phyloP scores from a whole-genome alignment of 2,888 invertebrate species.

The Mesoligia furuncula region DNA sequence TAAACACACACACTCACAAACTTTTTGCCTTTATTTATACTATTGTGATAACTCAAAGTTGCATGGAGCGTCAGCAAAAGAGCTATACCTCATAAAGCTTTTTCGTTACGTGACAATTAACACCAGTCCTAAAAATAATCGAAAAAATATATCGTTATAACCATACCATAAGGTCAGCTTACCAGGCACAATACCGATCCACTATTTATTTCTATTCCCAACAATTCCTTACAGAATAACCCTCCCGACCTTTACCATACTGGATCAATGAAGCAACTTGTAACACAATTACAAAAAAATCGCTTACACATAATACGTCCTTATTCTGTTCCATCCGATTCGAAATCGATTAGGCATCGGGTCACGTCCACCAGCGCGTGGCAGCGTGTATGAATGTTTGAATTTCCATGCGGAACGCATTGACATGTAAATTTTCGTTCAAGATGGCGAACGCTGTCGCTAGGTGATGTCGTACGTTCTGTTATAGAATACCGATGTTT shows the following conservation, averaged over 20 bases:
- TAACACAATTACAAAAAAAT: slow-evolving; percentile 64
- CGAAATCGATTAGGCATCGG: slow-evolving; percentile 70
- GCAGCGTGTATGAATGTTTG: slow-evolving; percentile 70
- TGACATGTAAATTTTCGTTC: slow-evolving; percentile 74
- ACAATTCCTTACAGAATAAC: neutral
- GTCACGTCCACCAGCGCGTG: slow-evolving; percentile 72
- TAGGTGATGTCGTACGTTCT: slow-evolving; percentile 44
- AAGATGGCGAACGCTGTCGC: slow-evolving; percentile 64
- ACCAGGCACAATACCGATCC: neutral
- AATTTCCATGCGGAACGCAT: slow-evolving; percentile 76
- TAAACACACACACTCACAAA: too few species aligned
- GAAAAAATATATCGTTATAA: neutral
- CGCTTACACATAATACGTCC: slow-evolving; percentile 63
- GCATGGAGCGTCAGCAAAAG: too few species aligned
- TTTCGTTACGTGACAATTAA: neutral
- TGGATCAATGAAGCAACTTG: slow-evolving; percentile 58
- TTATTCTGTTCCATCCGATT: slow-evolving; percentile 66
- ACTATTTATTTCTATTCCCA: neutral
- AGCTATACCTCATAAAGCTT: neutral
- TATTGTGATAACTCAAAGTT: too few species aligned
- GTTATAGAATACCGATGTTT: slow-evolving; percentile 61
- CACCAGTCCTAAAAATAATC: neutral
- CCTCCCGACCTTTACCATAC: slow-evolving; percentile 13
- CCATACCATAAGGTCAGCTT: neutral
- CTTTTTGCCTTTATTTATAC: too few species aligned